Conservation (phyloP, 2,888 invertebrate species). For the Diachrysia chrysitis region DNA sequence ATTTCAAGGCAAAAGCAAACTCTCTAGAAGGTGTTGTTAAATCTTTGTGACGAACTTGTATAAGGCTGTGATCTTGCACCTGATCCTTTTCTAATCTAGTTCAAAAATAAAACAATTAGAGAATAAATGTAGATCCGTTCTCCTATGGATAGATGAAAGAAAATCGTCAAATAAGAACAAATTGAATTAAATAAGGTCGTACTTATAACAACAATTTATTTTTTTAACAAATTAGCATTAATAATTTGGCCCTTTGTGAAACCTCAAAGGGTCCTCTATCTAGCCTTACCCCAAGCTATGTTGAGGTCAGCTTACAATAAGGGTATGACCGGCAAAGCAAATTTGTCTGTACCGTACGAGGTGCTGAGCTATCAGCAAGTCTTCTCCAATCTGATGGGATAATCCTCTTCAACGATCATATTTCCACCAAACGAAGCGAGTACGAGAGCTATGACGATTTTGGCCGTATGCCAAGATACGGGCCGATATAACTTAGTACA, state of each 20-base stretch:
- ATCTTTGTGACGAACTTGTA: not conserved
- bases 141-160: no score
- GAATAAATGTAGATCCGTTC: not conserved
- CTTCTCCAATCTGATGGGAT: not conserved
- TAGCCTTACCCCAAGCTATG: no score
- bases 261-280: no score
- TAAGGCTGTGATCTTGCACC: not conserved
- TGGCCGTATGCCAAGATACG: not conserved
- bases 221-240: no score
- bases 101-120: not conserved
- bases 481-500: not conserved
- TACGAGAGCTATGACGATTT: not conserved
- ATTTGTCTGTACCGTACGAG: not conserved
- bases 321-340: no score
- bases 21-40: not conserved
- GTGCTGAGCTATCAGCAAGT: not conserved
- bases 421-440: constrained; percentile 1
- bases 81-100: not conserved
- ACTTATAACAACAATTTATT: no score
- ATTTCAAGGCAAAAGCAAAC: not conserved
- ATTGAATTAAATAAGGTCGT: no score
- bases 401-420: constrained; percentile 3
- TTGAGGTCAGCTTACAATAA: no score
- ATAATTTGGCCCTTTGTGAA: no score
- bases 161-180: no score